A percentile compares a stretch with the other conserved stretches of the same genome.
phyloP scores from a whole-genome alignment of 2,113 vertebrate genomes.

The Anguilla japonica region DNA sequence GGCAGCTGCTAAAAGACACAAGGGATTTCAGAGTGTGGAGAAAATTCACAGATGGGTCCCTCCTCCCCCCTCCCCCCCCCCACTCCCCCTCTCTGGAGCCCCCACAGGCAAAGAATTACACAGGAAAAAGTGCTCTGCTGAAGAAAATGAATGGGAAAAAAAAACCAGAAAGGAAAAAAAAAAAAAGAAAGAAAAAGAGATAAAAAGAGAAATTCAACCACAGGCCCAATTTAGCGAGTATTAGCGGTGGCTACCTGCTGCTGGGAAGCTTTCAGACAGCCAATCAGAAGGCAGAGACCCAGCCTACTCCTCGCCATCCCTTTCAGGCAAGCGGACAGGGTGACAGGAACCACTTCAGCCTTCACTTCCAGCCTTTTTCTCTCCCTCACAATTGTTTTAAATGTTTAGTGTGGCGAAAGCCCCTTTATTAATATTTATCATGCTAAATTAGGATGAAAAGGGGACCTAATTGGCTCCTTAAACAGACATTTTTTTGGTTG shows the following conservation, averaged over 20 bases:
- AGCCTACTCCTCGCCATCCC: not conserved
- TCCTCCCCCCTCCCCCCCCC: too few species aligned
- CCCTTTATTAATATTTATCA: not conserved
- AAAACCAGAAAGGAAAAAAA: too few species aligned
- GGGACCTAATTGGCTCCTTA: not conserved
- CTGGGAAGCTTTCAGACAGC: not conserved
- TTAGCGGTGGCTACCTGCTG: slow-evolving; percentile 1
- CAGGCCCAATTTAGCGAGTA: not conserved
- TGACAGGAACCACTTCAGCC: not conserved
- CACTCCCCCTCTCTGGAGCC: not conserved
- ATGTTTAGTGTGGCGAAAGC: not conserved
- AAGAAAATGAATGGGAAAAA: not conserved
- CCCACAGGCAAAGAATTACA: not conserved
- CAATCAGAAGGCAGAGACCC: not conserved
- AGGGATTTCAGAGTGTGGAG: not conserved
- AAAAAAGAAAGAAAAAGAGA: not conserved
- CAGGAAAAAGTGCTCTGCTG: not conserved
- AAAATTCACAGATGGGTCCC: not conserved
- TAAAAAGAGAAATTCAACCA: not conserved
- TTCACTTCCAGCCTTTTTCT: not conserved
- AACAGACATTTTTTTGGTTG: not conserved
- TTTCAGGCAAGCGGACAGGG: not conserved
- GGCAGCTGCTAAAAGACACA: not conserved
- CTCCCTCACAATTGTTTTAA: not conserved
- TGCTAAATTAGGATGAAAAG: not conserved